These are phyloP conservation scores for Liodrosophila aerea DNA, from an alignment of 2,888 invertebrate genomes.

Conservation along the genomic window DNA sequence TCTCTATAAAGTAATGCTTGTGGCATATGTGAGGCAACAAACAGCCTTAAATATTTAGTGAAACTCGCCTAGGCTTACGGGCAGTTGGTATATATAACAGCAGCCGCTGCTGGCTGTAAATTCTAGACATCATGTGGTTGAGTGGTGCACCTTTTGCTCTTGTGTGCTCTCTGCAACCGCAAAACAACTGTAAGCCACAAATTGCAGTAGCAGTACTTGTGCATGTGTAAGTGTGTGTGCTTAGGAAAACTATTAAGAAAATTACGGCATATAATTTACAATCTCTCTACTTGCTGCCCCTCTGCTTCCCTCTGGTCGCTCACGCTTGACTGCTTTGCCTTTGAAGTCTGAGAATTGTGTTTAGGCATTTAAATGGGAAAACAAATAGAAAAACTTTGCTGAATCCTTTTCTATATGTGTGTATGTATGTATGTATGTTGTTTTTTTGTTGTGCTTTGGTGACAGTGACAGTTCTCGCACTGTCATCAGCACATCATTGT, in stretches of 20 bases:
- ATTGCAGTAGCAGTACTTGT: too few relatives aligned
- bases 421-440: not conserved
- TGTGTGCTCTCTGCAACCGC: slow-evolving; percentile 30
- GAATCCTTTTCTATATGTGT: slow-evolving; percentile 49
- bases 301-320: slow-evolving; percentile 11
- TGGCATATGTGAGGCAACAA: not conserved
- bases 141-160: not conserved
- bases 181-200: slow-evolving; percentile 31
- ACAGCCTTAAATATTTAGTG: not conserved
- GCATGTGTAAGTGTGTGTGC: not conserved
- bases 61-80: slow-evolving; percentile 1
- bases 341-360: slow-evolving; percentile 39
- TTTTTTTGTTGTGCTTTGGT: slow-evolving; percentile 22
- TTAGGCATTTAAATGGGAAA: slow-evolving; percentile 59
- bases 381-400: slow-evolving; percentile 55
- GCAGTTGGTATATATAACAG: slow-evolving; percentile 9
- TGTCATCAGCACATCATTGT: slow-evolving; percentile 61
- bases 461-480: slow-evolving; percentile 44
- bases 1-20: too few relatives aligned
- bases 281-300: not conserved
- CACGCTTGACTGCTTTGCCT: slow-evolving; percentile 40
- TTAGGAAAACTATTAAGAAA: slow-evolving; percentile 66
- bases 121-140: slow-evolving; percentile 23
- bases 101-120: slow-evolving; percentile 4
- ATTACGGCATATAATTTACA: slow-evolving; percentile 61